Base-by-base conservation (phyloP, 2,797 vertebrate genomes). In the Monodelphis domestica region DNA sequence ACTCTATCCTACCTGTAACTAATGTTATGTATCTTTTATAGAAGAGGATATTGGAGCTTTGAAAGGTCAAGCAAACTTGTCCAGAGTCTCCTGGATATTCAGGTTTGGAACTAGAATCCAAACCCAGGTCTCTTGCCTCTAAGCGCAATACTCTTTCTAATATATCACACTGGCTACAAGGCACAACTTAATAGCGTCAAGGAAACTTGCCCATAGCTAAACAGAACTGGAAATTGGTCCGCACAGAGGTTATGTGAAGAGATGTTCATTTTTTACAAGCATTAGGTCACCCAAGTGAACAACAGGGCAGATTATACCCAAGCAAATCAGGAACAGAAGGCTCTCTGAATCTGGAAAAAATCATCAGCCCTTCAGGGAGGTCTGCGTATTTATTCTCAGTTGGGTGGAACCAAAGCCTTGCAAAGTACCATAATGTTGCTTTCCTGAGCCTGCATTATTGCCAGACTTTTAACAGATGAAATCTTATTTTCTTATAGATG, bases 301-400 rank as follows among this genome's bases (percentile, higher is more conserved):
- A 53, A 87, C 52, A 92, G 78, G 78, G 38, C 15, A 54, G 56
- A 30, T 51, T 14, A 12, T 84, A 57, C 88, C 90, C 24, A 56
- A 88, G 54, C 15, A 57, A 91, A 88, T 54, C 90, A 93, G 91
- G 95, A 94, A 51, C 21, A 0, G 45, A 95, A 96, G 52, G 17
- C 7, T 93, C 28, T 30, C 54, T 7, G 53, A 89, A 93, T 89
- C 21, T 90, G 28, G 17, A 52, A 55, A 70, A 52, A 88, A 1
- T 1, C 6, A 5, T 89, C 90, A 0, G 0, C 53, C 92, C 89
- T 94, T 87, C 56, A n/a, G 0, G 0, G 15, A 92, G 57, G 63
- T 95, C 96, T 95, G 0, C 53, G 5, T n/a, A 54, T 91, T 89
- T 78, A 51, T 53, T 53, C 78, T 57, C 87, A 63, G 6, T 26